Conservation (phyloP, 2,113 vertebrate genomes). For the Tachuris rubrigastra region DNA sequence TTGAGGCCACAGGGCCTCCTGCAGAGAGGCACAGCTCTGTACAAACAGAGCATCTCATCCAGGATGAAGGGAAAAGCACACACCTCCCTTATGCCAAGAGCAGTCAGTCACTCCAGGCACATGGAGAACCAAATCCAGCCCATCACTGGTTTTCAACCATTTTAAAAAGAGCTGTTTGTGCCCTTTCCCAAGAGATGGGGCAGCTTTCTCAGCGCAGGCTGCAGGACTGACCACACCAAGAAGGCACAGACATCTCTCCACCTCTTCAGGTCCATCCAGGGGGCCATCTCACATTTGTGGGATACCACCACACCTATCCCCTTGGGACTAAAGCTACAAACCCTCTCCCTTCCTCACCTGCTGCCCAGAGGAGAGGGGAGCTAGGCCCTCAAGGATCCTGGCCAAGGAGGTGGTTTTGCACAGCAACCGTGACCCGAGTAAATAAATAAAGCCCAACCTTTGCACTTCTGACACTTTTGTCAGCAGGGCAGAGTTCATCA, state of each 20-base stretch:
- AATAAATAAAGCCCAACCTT: background rate
- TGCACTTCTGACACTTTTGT: background rate
- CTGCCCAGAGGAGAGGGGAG: background rate
- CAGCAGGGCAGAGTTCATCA: background rate
- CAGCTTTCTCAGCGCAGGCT: background rate
- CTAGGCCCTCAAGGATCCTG: background rate
- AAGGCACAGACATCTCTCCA: background rate
- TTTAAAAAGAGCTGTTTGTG: accelerated
- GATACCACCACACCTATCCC: background rate
- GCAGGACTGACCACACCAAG: accelerated
- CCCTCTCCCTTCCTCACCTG: background rate
- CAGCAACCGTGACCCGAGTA: background rate
- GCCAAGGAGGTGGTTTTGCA: background rate
- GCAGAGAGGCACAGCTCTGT: accelerated
- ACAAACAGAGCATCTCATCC: background rate
- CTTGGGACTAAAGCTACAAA: background rate
- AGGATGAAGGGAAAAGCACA: background rate
- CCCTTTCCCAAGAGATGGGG: background rate
- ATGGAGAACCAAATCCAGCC: background rate
- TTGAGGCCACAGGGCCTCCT: background rate
- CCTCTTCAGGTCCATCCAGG: background rate
- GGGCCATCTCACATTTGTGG: background rate
- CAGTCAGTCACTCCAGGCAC: background rate
- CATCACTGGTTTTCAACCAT: background rate
- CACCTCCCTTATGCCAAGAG: background rate